Percentiles rank a stretch among this genome's conserved stretches.
phyloP scores from a whole-genome alignment of 2,797 vertebrate species.

The Characodon lateralis region DNA sequence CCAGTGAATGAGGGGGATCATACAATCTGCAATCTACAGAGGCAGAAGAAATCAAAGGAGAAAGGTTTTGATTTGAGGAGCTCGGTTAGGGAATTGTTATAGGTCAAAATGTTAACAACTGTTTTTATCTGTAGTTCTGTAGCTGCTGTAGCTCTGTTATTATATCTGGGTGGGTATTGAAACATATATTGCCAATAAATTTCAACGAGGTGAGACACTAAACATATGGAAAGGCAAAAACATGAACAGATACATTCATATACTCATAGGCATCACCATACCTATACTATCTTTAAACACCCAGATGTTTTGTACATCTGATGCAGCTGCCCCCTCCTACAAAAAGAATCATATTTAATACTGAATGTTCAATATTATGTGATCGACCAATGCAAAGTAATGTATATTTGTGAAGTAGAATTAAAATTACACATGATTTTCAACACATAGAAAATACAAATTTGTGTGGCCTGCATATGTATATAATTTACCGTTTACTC shows the following conservation, averaged over 20 bases:
- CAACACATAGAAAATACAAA: not conserved
- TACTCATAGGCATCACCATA: conserved; percentile 21
- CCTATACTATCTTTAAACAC: not conserved
- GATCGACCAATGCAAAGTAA: not conserved
- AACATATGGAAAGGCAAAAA: not conserved
- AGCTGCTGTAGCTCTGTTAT: not conserved
- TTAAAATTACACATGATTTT: not conserved
- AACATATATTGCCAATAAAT: not conserved
- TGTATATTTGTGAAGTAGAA: not conserved
- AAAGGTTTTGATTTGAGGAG: conserved; percentile 32
- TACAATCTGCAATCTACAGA: conserved; percentile 7
- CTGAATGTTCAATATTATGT: not conserved
- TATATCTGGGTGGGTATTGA: not conserved
- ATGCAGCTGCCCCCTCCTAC: conserved; percentile 2
- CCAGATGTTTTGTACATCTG: conserved; percentile 12
- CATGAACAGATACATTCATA: conserved; percentile 16
- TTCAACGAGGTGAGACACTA: not conserved
- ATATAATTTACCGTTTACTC: not conserved
- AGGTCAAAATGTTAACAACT: conserved; percentile 39
- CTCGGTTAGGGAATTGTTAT: conserved; percentile 24
- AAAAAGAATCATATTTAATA: no score
- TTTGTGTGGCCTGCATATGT: not conserved
- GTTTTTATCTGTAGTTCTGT: conserved; percentile 37
- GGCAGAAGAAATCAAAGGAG: conserved; percentile 32
- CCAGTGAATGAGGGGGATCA: conserved; percentile 25